These are phyloP conservation scores for Teleopsis dalmanni DNA, from an alignment of 1,140 invertebrate species.

Conservation along the genomic window DNA sequence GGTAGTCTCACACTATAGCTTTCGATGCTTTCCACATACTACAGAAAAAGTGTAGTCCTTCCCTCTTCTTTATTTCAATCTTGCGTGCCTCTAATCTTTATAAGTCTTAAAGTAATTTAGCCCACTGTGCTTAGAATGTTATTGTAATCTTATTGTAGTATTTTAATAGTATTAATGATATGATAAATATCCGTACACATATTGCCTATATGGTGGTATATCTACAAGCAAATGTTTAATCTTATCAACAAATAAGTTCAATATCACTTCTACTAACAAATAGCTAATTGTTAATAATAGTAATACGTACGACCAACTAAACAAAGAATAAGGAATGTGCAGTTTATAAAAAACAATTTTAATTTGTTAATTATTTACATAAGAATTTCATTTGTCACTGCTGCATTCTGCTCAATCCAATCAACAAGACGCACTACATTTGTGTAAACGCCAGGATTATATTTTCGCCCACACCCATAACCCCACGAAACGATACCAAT, in stretches of 20 bases:
- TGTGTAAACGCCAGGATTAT: conserved; percentile 46
- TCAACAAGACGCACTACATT: conserved; percentile 12
- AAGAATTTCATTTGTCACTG: neutral
- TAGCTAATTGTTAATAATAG: neutral
- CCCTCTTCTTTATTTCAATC: too few relatives aligned
- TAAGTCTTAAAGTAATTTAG: too few relatives aligned
- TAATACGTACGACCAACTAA: neutral
- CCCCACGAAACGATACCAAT: conserved; percentile 50
- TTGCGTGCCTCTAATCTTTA: too few relatives aligned
- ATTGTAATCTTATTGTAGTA: too few relatives aligned
- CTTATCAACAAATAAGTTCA: neutral
- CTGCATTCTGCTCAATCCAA: neutral
- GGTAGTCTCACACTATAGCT: too few relatives aligned
- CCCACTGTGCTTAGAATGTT: too few relatives aligned
- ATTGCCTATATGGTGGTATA: too few relatives aligned
- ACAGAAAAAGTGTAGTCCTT: too few relatives aligned
- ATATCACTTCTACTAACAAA: neutral
- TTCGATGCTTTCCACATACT: too few relatives aligned
- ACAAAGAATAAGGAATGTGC: neutral
- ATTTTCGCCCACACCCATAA: conserved; percentile 24
- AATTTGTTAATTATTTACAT: neutral
- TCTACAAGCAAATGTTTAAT: conserved; percentile 5
- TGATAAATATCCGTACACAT: too few relatives aligned
- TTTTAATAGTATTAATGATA: too few relatives aligned
- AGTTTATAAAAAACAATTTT: neutral